Base-by-base conservation (phyloP, 2,888 invertebrate genomes). In the Acanthoscelides obtectus region DNA sequence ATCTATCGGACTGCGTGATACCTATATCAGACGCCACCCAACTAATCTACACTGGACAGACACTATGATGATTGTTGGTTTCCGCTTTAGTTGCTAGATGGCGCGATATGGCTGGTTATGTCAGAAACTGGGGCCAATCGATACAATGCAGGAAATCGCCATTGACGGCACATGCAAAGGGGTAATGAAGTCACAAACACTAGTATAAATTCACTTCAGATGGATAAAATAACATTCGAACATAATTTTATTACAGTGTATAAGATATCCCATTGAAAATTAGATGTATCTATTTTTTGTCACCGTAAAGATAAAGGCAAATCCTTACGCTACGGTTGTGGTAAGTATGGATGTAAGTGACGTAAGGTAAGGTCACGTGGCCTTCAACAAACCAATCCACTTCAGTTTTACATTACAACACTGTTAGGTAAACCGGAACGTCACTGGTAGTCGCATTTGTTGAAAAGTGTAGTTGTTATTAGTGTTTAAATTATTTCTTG, bases 341-440 rank as follows among this genome's bases (percentile, higher is more conserved):
- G 45, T 12, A n/a, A n/a, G n/a, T n/a, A 45, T 45, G 5, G 3
- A 45, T 6, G 25, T 25, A 45, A 45, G 8, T 6, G 12, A 45
- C 45, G 17, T 4, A 45, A 17, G 45, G 45, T 12, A 12, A 6
- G 70, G 75, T 80, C 82, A 81, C 81, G 81, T 82, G 82, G 77
- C 74, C 66, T 22, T 77, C 66, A 75, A 76, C 76, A 78, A n/a
- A 79, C 82, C 82, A 81, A 83, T 82, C 72, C 73, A 74, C 72
- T 70, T 68, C 71, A 74, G 71, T 78, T 77, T 79, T 79, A 78
- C 78, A 79, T 82, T 82, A 81, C 80, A 79, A 81, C 80, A 80
- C 74, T 78, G 71, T 73, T 74, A 67, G 70, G 70, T 45, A 69
- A 66, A 68, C 67, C 74, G 68, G 77, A 77, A 79, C 77, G 77